A percentile compares a stretch with the other conserved stretches of the same genome.
Conservation (phyloP, 2,888 invertebrate species). For the Andricus quercusramuli region DNA sequence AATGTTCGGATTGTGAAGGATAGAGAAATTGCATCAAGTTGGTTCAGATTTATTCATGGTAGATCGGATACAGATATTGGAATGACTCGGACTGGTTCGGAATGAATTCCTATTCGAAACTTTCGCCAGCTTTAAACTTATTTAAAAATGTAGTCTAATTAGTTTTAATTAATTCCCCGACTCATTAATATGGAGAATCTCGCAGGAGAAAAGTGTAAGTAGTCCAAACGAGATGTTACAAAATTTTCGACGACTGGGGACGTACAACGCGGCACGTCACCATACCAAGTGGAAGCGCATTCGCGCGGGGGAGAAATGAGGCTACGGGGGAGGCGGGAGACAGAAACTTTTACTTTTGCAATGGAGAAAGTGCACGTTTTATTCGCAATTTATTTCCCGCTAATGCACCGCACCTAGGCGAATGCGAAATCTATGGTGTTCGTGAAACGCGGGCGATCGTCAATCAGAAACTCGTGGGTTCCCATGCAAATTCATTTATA, state of each 20-base stretch:
- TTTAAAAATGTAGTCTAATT: neutral
- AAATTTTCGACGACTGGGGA: slow-evolving; percentile 1
- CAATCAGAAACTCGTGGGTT: slow-evolving; percentile 5
- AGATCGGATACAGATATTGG: too few species aligned
- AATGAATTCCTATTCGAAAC: too few species aligned
- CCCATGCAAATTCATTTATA: slow-evolving; percentile 3
- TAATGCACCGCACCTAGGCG: slow-evolving; percentile 48
- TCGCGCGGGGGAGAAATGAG: neutral
- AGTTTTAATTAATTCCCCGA: neutral
- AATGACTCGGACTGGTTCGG: too few species aligned
- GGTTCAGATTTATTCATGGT: too few species aligned
- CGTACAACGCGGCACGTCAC: neutral
- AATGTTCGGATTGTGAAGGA: too few species aligned
- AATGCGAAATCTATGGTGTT: slow-evolving; percentile 13
- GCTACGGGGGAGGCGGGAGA: neutral
- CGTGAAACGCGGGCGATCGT: neutral
- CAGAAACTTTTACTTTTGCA: slow-evolving; percentile 74
- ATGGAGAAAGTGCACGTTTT: slow-evolving; percentile 70
- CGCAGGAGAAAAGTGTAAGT: neutral
- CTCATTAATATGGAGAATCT: neutral
- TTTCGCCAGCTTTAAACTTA: too few species aligned
- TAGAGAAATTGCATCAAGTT: too few species aligned
- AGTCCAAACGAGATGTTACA: slow-evolving; percentile 15
- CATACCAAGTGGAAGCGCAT: neutral
- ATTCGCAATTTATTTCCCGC: slow-evolving; percentile 56